These are phyloP conservation scores for Acanthaster planci DNA, from an alignment of 35 echinoderm and acorn worm genomes.

Conservation along the genomic window DNA sequence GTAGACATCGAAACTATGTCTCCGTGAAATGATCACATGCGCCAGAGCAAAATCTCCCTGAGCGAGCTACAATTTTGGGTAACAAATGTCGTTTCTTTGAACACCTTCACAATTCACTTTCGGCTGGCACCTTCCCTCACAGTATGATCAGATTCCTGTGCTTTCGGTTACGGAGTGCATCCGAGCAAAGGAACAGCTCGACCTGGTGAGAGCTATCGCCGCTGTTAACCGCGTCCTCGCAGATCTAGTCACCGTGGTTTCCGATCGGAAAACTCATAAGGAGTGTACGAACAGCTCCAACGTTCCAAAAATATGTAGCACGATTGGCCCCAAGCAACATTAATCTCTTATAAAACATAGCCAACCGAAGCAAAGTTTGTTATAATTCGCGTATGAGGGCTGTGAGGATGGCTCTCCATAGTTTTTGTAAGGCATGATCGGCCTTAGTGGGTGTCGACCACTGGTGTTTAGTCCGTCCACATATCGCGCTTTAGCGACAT, in stretches of 20 bases:
- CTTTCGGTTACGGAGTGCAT: conserved; percentile 12
- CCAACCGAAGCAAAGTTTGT: too few relatives aligned
- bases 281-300: conserved; percentile 42
- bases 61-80: neutral
- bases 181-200: conserved; percentile 20
- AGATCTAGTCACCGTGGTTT: neutral
- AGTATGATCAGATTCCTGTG: conserved; percentile 47
- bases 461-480: too few relatives aligned
- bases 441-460: too few relatives aligned
- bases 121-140: conserved; percentile 7
- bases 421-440: too few relatives aligned
- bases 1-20: neutral
- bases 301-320: too few relatives aligned
- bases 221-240: neutral
- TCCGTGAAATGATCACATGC: neutral
- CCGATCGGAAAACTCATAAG: conserved; percentile 22
- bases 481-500: too few relatives aligned
- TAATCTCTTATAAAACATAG: too few relatives aligned
- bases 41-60: neutral
- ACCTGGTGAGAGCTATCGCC: neutral
- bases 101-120: conserved; percentile 26
- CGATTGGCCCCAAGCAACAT: too few relatives aligned
- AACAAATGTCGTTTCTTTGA: conserved; percentile 7
- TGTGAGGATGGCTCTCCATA: too few relatives aligned
- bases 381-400: too few relatives aligned